These are phyloP conservation scores for Hipposideros armiger DNA, from an alignment of 2,113 vertebrate species.

Conservation along the genomic window DNA sequence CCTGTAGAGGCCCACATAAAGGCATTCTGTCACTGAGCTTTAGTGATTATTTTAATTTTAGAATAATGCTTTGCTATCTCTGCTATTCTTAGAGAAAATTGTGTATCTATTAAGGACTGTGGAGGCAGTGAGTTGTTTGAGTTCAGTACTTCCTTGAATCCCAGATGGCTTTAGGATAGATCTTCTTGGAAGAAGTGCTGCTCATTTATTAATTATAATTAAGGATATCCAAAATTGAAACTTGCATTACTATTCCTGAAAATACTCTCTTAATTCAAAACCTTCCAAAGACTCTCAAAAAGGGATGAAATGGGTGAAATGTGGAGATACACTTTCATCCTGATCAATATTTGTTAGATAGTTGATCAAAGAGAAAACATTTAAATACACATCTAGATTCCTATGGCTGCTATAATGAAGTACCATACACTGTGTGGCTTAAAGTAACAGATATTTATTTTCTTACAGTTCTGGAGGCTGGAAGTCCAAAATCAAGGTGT, in stretches of 20 bases:
- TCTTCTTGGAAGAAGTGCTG: constrained; percentile 75
- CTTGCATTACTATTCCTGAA: constrained; percentile 77
- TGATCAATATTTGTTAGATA: constrained; percentile 42
- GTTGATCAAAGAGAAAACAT: constrained; percentile 56
- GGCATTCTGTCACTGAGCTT: constrained; percentile 76
- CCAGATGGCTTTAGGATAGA: constrained; percentile 73
- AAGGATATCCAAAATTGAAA: constrained; percentile 81
- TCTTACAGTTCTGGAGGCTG: background rate
- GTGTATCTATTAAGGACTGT: constrained; percentile 80
- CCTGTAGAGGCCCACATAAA: constrained; percentile 77
- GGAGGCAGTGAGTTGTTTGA: constrained; percentile 79
- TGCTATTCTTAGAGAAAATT: constrained; percentile 83
- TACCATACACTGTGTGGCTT: background rate
- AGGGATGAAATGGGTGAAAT: constrained; percentile 59
- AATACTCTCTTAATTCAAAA: constrained; percentile 79
- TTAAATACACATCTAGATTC: background rate
- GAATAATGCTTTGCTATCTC: constrained; percentile 71
- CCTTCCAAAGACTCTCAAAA: constrained; percentile 56
- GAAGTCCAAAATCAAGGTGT: background rate
- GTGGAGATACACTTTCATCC: constrained; percentile 11
- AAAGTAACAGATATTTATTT: background rate
- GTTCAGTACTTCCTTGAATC: constrained; percentile 76
- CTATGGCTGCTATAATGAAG: background rate
- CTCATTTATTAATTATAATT: constrained; percentile 87
- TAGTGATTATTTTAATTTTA: constrained; percentile 79